Evolutionary conservation across 1,140 invertebrate species (phyloP).

Genomic region (Apis laboriosa): DNA sequence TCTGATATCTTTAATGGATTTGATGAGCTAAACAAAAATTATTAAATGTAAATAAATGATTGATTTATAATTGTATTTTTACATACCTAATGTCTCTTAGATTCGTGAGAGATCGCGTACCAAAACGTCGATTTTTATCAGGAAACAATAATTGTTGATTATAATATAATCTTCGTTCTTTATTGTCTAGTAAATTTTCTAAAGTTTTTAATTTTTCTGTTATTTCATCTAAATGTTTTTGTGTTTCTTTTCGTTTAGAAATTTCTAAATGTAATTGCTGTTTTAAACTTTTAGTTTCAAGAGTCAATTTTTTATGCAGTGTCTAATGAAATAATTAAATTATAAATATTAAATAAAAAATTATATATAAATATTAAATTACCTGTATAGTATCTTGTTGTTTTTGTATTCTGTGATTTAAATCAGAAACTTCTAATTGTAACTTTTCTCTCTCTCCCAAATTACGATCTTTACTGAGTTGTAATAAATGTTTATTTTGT

Average conservation of each 20-base stretch:
- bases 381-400: slow-evolving; percentile 86
- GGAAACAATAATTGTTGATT: slow-evolving; percentile 69
- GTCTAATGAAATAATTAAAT: slow-evolving; percentile 67
- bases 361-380: slow-evolving; percentile 7
- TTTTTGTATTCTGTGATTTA: slow-evolving; percentile 84
- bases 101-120: slow-evolving; percentile 72
- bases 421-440: slow-evolving; percentile 83
- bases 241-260: slow-evolving; percentile 85
- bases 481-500: slow-evolving; percentile 86
- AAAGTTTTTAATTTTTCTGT: slow-evolving; percentile 83
- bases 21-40: slow-evolving; percentile 40
- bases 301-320: slow-evolving; percentile 84
- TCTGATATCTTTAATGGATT: slow-evolving; percentile 45
- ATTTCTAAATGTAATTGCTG: slow-evolving; percentile 86
- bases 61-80: slow-evolving; percentile 16
- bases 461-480: slow-evolving; percentile 87
- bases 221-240: slow-evolving; percentile 85
- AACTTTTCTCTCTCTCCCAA: slow-evolving; percentile 88
- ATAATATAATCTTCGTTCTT: slow-evolving; percentile 74
- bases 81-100: slow-evolving; percentile 76
- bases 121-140: slow-evolving; percentile 66
- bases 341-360: background rate
- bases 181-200: slow-evolving; percentile 78
- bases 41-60: slow-evolving; percentile 17
- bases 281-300: slow-evolving; percentile 87